These are phyloP conservation scores for Protomyctophum bolini DNA, from an alignment of 2,113 vertebrate genomes.

Conservation along the genomic window DNA sequence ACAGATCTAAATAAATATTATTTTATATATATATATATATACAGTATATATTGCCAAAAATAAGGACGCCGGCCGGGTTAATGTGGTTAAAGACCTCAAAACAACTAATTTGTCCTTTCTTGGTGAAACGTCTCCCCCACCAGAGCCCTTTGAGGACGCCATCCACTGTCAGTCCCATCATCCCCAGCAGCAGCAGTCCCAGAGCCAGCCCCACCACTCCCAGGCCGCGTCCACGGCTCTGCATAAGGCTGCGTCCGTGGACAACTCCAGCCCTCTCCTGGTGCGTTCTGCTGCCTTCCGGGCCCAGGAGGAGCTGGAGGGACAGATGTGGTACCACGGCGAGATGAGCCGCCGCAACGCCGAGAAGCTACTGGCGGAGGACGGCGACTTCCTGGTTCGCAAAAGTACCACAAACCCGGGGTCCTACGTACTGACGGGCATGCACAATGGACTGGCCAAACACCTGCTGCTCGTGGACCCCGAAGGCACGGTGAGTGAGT, in stretches of 20 bases:
- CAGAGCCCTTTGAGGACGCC: slow-evolving; percentile 96
- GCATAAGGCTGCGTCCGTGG: slow-evolving; percentile 83
- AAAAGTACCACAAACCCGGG: slow-evolving; percentile 95
- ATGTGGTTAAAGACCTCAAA: no score
- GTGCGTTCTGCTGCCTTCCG: slow-evolving; percentile 77
- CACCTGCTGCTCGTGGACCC: slow-evolving; percentile 96
- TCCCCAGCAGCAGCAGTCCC: slow-evolving; percentile 36
- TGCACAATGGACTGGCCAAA: slow-evolving; percentile 93
- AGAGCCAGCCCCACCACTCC: slow-evolving; percentile 78
- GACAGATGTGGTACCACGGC: slow-evolving; percentile 91
- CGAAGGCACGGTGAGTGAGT: slow-evolving; percentile 88
- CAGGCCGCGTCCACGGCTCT: slow-evolving; percentile 60
- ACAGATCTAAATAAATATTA: no score
- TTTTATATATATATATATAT: no score
- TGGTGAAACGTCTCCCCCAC: slow-evolving; percentile 19
- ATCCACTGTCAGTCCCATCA: slow-evolving; percentile 82
- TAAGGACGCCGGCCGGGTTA: no score
- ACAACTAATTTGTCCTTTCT: no score
- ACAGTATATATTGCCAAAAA: no score
- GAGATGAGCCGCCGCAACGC: slow-evolving; percentile 95
- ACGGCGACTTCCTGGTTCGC: slow-evolving; percentile 95
- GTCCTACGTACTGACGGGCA: slow-evolving; percentile 93
- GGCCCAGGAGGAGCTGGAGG: slow-evolving; percentile 83
- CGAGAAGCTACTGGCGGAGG: slow-evolving; percentile 87
- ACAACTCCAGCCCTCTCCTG: slow-evolving; percentile 86